Evolutionary conservation across 2,113 vertebrate species (phyloP).

Genomic region (Ailurus styani): DNA sequence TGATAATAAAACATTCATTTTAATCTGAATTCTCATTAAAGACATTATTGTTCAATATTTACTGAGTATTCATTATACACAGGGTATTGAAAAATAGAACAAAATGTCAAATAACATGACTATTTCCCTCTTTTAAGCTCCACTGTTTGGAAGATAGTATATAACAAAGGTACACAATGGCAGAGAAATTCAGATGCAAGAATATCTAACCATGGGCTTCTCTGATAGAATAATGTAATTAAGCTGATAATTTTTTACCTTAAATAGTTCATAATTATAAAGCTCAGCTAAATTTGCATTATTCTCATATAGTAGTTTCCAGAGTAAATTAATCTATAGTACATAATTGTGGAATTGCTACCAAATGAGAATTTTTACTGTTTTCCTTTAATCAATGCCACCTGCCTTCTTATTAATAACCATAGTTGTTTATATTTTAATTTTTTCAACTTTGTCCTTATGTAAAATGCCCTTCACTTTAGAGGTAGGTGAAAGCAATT

Average conservation of each 20-base stretch:
- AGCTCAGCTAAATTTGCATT: constrained; percentile 52
- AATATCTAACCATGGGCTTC: background rate
- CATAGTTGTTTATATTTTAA: constrained; percentile 3
- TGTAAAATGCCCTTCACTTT: constrained; percentile 22
- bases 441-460: constrained; percentile 10
- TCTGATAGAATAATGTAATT: constrained; percentile 38
- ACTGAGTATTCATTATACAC: background rate
- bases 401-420: constrained; percentile 59
- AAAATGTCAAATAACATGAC: background rate
- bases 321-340: constrained; percentile 52
- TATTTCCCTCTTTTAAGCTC: background rate
- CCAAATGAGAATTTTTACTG: constrained; percentile 35
- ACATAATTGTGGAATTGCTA: constrained; percentile 56
- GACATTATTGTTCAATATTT: background rate
- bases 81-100: background rate
- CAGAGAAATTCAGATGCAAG: constrained; percentile 34
- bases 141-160: background rate
- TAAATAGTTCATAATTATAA: constrained; percentile 55
- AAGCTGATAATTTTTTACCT: constrained; percentile 40
- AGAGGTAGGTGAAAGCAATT: constrained; percentile 6
- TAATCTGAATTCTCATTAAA: constrained; percentile 28
- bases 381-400: constrained; percentile 58
- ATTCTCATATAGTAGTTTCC: background rate
- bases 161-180: background rate
- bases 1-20: constrained; percentile 27